These are phyloP conservation scores for Agrilus mali DNA, from an alignment of 2,888 invertebrate genomes.

Conservation along the genomic window DNA sequence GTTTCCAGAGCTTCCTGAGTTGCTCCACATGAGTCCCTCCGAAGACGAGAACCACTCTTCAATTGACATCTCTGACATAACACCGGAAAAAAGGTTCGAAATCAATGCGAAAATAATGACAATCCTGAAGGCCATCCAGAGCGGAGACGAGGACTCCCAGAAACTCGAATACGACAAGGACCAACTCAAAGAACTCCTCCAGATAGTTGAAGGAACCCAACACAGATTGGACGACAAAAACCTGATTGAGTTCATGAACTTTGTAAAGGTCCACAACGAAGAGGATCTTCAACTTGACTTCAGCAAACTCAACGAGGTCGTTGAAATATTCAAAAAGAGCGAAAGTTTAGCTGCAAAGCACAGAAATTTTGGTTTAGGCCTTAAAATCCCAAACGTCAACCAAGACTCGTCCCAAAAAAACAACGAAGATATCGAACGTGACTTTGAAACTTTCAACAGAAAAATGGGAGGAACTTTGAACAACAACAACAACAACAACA, in stretches of 20 bases:
- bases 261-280: constrained; percentile 24
- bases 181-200: constrained; percentile 22
- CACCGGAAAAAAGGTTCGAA: constrained; percentile 18
- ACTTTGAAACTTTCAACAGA: constrained; percentile 12
- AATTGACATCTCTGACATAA: constrained; percentile 9
- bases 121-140: constrained; percentile 22
- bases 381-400: constrained; percentile 1
- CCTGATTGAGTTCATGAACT: constrained; percentile 29
- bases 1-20: constrained; percentile 25
- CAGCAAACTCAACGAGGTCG: constrained; percentile 23
- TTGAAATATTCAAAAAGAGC: constrained; percentile 23
- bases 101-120: constrained; percentile 20
- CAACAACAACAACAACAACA: constrained; percentile 2
- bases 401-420: constrained; percentile 7
- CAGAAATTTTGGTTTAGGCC: constrained; percentile 19
- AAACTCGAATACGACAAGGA: constrained; percentile 26
- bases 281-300: constrained; percentile 27
- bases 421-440: constrained; percentile 11
- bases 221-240: constrained; percentile 24
- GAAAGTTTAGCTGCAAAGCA: constrained; percentile 20
- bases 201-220: constrained; percentile 23
- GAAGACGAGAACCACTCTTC: constrained; percentile 3
- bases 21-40: constrained; percentile 11
- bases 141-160: constrained; percentile 16
- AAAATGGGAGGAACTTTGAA: constrained; percentile 12